Evolutionary conservation across 1,140 invertebrate species (phyloP), one percentile per base, ranked within the genome.

Genomic region (Neodiprion pinetum): DNA sequence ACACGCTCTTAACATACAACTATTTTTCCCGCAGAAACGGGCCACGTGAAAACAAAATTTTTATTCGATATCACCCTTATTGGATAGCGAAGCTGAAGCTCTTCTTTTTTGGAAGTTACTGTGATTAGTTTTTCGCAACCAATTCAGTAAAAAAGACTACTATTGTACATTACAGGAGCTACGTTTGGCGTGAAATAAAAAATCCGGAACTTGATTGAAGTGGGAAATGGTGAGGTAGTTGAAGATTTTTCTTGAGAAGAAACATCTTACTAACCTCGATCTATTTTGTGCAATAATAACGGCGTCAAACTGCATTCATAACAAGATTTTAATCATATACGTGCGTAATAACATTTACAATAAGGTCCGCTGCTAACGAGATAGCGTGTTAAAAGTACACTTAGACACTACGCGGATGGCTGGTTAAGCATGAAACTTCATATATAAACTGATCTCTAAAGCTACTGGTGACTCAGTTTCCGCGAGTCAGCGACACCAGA

Each of bases 401-500:
- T 61, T 61, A 61, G 53, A 61, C 53, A 61, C 53, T 61, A 61
- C 53, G 28, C 28, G 53, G 53, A 61, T 61, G 53, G 53, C 53
- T 61, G 53, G 53, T 61, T 61, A 61, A 61, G 53, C 53, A 61
- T 61, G 53, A 61, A 61, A 61, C 53, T 14, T 61, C 11, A 61
- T 61, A 61, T 61, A 61, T 61, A 61, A 61, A 61, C 53, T 61
- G 53, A 61, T 61, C 53, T 61, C 11, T 61, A 61, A 61, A 12
- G n/a, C 53, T 14, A 12, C 8, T 12, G 4, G 53, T 14, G 53
- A 61, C 9, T 61, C 53, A 61, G 53, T 61, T 61, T 61, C 11
- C 53, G 28, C 28, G 28, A 40, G 28, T 40, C 28, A 61, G 11
- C 53, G 3, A 17, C n/a, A 61, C 53, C 5, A 61, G 53, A 61